Conservation (phyloP, 2,797 vertebrate species). For the Ctenopoma multispine region DNA sequence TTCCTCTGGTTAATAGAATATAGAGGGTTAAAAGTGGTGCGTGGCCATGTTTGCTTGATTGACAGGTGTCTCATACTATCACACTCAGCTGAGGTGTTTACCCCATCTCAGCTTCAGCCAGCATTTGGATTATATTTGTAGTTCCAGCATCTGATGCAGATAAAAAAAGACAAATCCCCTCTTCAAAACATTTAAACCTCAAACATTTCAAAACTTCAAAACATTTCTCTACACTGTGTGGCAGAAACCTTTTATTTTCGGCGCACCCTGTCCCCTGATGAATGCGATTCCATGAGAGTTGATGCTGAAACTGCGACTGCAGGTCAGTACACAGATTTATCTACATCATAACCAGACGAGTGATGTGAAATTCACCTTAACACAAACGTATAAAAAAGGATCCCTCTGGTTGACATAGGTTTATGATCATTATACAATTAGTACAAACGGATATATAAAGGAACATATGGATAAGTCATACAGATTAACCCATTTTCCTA, state of each 20-base stretch:
- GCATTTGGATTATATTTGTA: constrained; percentile 20
- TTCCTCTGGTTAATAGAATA: background rate
- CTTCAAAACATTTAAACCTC: constrained; percentile 40
- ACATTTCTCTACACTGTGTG: background rate
- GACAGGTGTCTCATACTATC: constrained; percentile 55
- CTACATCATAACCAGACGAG: background rate
- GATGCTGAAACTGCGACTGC: background rate
- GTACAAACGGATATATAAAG: background rate
- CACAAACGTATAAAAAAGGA: background rate
- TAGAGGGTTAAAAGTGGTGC: background rate
- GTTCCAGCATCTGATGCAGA: constrained; percentile 1
- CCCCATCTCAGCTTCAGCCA: background rate
- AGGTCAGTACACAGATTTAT: constrained; percentile 14
- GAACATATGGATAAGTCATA: constrained; percentile 2
- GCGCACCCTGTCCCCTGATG: constrained; percentile 3
- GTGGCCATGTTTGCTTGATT: constrained; percentile 44
- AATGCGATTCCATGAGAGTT: constrained; percentile 1
- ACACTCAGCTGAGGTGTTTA: constrained; percentile 35
- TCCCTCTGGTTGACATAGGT: background rate
- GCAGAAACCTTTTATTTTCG: constrained; percentile 2
- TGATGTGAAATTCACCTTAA: background rate
- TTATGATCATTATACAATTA: constrained; percentile 4
- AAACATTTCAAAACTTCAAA: constrained; percentile 46
- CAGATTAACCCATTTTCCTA: constrained; percentile 40
- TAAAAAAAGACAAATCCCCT: background rate